Conservation (phyloP, 2,797 vertebrate species). For the Diplodus sargus region DNA sequence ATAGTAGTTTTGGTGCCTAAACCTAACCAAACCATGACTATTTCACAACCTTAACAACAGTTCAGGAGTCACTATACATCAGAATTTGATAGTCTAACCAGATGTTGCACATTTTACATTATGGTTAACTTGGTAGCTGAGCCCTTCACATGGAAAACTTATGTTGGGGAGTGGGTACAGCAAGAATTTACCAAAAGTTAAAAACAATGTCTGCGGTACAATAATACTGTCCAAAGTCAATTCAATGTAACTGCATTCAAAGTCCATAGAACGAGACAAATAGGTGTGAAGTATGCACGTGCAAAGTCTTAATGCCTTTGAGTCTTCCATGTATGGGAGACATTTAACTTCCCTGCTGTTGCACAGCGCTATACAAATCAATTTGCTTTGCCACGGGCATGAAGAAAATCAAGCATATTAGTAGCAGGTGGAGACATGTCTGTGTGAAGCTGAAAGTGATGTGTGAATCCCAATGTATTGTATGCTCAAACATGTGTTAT, state of each 20-base stretch:
- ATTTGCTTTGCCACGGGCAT: background rate
- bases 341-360: background rate
- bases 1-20: too few relatives aligned
- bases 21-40: too few relatives aligned
- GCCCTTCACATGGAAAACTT: too few relatives aligned
- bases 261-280: background rate
- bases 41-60: too few relatives aligned
- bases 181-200: too few relatives aligned
- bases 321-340: background rate
- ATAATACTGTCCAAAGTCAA: background rate
- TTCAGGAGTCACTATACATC: too few relatives aligned
- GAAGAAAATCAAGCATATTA: background rate
- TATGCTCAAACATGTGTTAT: background rate
- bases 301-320: background rate
- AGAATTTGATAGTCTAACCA: too few relatives aligned
- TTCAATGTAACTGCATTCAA: background rate
- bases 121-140: too few relatives aligned
- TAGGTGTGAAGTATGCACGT: background rate
- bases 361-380: background rate
- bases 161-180: too few relatives aligned
- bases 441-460: background rate
- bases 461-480: background rate
- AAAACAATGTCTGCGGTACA: too few relatives aligned
- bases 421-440: background rate
- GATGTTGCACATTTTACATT: too few relatives aligned